These are phyloP conservation scores for Galagoides demidoff DNA, from an alignment of 2,797 vertebrate species.

Conservation along the genomic window DNA sequence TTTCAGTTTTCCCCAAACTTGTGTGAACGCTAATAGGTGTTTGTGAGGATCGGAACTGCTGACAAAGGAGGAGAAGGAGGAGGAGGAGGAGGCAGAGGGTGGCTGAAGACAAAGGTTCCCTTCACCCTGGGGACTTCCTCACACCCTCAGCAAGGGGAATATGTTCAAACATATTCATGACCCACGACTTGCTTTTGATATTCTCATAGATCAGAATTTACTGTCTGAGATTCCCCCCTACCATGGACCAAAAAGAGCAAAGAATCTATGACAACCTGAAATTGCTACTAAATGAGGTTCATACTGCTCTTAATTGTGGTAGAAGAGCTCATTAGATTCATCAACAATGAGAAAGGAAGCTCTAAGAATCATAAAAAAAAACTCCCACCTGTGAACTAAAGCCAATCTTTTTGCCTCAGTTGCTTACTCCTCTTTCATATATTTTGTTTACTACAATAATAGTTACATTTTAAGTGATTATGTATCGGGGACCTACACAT, in stretches of 20 bases:
- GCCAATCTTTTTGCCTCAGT: background rate
- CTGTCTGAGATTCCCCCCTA: background rate
- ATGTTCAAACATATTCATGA: background rate
- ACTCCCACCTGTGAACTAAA: background rate
- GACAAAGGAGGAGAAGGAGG: background rate
- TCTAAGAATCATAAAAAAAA: background rate
- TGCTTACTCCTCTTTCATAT: background rate
- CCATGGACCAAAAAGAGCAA: background rate
- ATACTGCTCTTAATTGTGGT: background rate
- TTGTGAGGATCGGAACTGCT: background rate
- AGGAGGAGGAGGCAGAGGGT: background rate
- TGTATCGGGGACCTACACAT: background rate
- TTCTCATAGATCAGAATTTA: background rate
- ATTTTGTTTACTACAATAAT: conserved; percentile 20
- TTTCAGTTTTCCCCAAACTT: background rate
- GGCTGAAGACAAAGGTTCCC: background rate
- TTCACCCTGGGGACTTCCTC: background rate
- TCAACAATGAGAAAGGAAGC: background rate
- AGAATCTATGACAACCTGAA: background rate
- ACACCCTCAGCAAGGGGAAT: background rate
- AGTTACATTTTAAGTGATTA: background rate
- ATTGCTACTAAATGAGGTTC: background rate
- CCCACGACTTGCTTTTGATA: background rate
- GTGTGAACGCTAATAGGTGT: background rate
- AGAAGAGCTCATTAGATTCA: background rate